Base-by-base conservation (phyloP, 2,797 vertebrate species). In the Rhinella marina region DNA sequence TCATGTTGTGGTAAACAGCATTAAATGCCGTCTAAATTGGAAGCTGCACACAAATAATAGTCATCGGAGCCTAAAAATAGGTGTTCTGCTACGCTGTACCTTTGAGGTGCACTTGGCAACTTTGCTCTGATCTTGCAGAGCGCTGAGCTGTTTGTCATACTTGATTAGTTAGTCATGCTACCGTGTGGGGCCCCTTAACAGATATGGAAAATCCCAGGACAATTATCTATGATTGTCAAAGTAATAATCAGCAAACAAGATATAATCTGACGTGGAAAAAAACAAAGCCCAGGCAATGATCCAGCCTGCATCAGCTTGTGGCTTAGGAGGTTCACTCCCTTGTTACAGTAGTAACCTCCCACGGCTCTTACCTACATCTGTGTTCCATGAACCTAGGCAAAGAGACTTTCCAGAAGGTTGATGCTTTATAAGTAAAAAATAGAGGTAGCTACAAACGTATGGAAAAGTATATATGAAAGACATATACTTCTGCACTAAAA, bases 1-100 rank as follows among this genome's bases (percentile, higher is more conserved):
- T 90, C 92, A 88, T 92, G 88, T 86, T 88, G 88, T 77, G 83
- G 83, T 86, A 88, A 86, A 81, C 56, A 85, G 62, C 68, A 82
- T 61, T 70, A 81, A 52, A 70, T 57, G 85, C 76, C 70, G 64
- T 70, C 83, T 76, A 85, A 76, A 76, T 76, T 75, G 57, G 57
- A 85, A 85, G 83, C 57, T 23, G 70, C n/a, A 52, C 32, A 81
- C 77, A 87, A 75, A 87, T 82, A 87, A 82, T 82, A 75, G 79
- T 61, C 32, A 77, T 64, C 57, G 64, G 41, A 77, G 27, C 68
- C 70, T 66, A 82, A 82, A 87, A 78, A 32, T 79, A 72, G 59
- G 48, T 83, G 59, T 79, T 89, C 88, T 27, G 62, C 61, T 78
- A 77, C 73, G 83, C 41, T 21, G 56, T 27, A 85, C 57, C 72